phyloP scores from a whole-genome alignment of 2,797 vertebrate species.

The Chaetophractus vellerosus region DNA sequence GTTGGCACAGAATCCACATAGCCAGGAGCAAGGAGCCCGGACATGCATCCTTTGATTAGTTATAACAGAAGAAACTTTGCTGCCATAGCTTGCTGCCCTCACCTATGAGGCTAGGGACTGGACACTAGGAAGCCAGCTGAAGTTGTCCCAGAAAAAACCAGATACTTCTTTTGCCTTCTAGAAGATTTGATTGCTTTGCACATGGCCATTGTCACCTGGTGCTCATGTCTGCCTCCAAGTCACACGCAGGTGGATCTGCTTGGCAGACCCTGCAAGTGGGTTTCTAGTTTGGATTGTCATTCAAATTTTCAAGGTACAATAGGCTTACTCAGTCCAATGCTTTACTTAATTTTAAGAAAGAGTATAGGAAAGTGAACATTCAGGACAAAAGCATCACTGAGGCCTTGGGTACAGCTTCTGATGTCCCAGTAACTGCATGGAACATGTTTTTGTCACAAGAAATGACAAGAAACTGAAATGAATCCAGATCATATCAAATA shows the following conservation, averaged over 20 bases:
- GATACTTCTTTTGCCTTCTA: not conserved
- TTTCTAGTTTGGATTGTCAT: not conserved
- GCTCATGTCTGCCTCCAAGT: not conserved
- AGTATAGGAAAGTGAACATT: not conserved
- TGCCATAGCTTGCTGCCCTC: not conserved
- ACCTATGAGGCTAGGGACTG: not conserved
- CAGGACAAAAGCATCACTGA: not conserved
- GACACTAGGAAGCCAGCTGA: not conserved
- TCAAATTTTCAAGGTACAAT: not conserved
- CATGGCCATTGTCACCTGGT: not conserved
- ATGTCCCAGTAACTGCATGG: not conserved
- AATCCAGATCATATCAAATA: not conserved
- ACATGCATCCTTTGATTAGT: not conserved
- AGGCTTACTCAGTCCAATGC: not conserved
- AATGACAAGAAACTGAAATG: not conserved
- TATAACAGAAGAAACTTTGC: not conserved
- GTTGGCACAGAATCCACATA: not conserved
- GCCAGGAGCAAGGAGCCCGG: not conserved
- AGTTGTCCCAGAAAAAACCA: not conserved
- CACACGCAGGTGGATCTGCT: not conserved
- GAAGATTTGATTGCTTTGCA: not conserved
- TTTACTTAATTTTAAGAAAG: slow-evolving; percentile 26
- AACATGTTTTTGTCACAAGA: not conserved
- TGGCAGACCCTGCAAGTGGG: not conserved
- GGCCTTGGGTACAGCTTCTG: not conserved